These are phyloP conservation scores for Gasteruption jaculator DNA, from an alignment of 2,888 invertebrate species.

Conservation along the genomic window DNA sequence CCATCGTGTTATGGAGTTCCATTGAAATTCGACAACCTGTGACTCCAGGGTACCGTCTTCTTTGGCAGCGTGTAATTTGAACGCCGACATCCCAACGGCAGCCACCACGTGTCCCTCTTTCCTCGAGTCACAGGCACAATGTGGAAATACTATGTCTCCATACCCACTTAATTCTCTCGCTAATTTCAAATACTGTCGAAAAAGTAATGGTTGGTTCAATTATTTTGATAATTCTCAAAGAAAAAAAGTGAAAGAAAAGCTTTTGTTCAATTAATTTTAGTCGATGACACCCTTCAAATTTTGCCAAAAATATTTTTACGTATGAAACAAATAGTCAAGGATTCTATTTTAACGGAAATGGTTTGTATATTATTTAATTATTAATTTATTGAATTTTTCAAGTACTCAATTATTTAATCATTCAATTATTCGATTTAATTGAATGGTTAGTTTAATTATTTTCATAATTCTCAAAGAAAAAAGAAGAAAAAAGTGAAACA, in stretches of 20 bases:
- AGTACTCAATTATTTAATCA: too few relatives aligned
- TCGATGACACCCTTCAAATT: too few relatives aligned
- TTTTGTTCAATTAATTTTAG: too few relatives aligned
- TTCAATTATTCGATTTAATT: too few relatives aligned
- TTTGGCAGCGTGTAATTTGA: slow-evolving; percentile 79
- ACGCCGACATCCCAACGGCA: slow-evolving; percentile 62
- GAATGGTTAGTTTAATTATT: slow-evolving; percentile 7
- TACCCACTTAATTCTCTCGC: slow-evolving; percentile 88
- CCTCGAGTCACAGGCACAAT: slow-evolving; percentile 86
- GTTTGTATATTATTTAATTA: too few relatives aligned
- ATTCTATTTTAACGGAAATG: too few relatives aligned
- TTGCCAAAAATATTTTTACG: too few relatives aligned
- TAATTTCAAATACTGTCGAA: slow-evolving; percentile 68
- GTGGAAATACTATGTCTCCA: slow-evolving; percentile 91
- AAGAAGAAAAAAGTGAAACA: too few relatives aligned
- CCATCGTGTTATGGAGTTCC: slow-evolving; percentile 81
- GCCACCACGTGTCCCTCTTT: slow-evolving; percentile 83
- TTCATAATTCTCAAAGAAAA: too few relatives aligned
- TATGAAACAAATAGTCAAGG: too few relatives aligned
- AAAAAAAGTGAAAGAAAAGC: too few relatives aligned
- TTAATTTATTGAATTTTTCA: too few relatives aligned
- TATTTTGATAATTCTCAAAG: background rate
- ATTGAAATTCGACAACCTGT: slow-evolving; percentile 77
- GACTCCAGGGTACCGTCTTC: slow-evolving; percentile 75
- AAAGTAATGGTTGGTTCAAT: background rate